Percentiles rank a stretch among this genome's conserved stretches.
These are phyloP conservation scores for Chlorodrepanis virens DNA, from an alignment of 2,113 vertebrate species.

Conservation along the genomic window DNA sequence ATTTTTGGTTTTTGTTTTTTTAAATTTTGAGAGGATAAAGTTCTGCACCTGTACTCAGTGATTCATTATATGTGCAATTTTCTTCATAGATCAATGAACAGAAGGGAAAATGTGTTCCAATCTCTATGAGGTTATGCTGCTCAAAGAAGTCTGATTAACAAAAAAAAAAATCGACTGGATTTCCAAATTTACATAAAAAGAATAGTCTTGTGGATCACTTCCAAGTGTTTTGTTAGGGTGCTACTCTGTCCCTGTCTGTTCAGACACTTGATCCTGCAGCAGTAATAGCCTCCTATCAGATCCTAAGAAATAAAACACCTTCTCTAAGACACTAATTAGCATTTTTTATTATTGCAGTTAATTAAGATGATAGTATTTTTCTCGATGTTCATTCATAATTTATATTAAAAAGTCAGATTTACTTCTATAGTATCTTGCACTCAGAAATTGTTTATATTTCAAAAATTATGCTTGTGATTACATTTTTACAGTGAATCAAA, in stretches of 20 bases:
- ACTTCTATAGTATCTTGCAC: background rate
- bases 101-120: background rate
- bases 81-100: background rate
- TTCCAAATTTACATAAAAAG: background rate
- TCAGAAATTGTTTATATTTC: background rate
- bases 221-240: conserved; percentile 57
- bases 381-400: conserved; percentile 18
- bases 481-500: background rate
- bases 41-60: background rate
- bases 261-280: conserved; percentile 61
- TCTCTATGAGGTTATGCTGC: background rate
- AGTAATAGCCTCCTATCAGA: conserved; percentile 52
- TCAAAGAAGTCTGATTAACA: background rate
- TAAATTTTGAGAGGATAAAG: background rate
- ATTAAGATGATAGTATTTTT: conserved; percentile 43
- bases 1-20: background rate
- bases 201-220: conserved; percentile 21
- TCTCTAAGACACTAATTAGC: conserved; percentile 61
- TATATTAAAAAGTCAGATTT: conserved; percentile 9
- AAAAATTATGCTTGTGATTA: background rate
- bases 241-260: background rate
- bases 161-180: background rate
- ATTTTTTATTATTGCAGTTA: conserved; percentile 60
- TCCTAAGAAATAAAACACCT: conserved; percentile 61
- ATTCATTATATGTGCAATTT: background rate